Evolutionary conservation across 2,797 vertebrate species (phyloP), one percentile per base, ranked within the genome.

Genomic region (Emydoidea blandingii): DNA sequence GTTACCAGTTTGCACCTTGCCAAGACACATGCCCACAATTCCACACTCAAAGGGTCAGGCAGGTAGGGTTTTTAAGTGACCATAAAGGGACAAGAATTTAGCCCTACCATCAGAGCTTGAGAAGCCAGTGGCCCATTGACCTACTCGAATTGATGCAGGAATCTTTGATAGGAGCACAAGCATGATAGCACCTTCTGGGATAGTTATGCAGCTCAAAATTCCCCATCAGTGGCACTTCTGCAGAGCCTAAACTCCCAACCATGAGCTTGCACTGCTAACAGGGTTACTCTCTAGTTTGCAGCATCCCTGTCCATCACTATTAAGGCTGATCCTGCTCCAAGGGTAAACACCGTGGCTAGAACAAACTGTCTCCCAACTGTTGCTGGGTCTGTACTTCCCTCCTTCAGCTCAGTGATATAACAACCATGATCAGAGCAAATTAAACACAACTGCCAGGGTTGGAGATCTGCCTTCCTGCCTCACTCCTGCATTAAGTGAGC

Each of bases 341-440:
- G 94, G 81, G 0, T 86, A 72, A 92, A 5, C 29, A 85, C 68
- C 91, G 83, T 34, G 79, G 23, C 79, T 59, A 49, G 89, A 91
- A 94, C 85, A 96, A 94, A 90, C 72, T 81, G 82, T 59, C 11
- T 72, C 95, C 92, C 94, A 89, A 94, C 91, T 96, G 92, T 85
- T 94, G 79, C 57, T 54, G 90, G 62, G 47, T 59, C 31, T 79
- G 94, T 54, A 41, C 29, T 89, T 96, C 89, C 88, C 27, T 85
- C 83, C 62, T 83, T 81, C 23, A 34, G 83, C 91, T 16, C 78
- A 88, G 72, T 10, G 3, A 47, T 25, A 23, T 25, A 23, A 54
- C 53, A 57, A 57, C 27, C 29, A 62, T 62, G 31, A 62, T 34
- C 14, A 16, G 85, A 89, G 31, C 2, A 76, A 31, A 57, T n/a